Base-by-base conservation (phyloP, 92 coral and sea anemone genomes). In the Scolanthus callimorphus region DNA sequence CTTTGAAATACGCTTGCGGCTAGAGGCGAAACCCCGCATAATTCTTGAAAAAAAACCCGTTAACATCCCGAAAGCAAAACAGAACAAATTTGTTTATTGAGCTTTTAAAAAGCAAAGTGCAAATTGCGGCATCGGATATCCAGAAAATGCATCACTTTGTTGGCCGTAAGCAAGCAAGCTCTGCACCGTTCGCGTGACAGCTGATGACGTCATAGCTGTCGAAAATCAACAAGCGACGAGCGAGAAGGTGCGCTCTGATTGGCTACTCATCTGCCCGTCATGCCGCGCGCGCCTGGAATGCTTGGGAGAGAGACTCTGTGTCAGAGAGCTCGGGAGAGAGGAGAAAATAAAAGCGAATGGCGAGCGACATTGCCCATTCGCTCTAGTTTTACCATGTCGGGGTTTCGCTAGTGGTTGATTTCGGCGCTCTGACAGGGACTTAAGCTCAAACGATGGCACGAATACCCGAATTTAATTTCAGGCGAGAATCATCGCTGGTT, bases 151-250 rank as follows among this genome's bases (percentile, higher is more conserved):
- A 21, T 11, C 17, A 46, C 52, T 11, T 4, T 19, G 12, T 21
- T 46, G 11, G 12, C 52, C 52, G 8, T 46, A 20, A 9, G 23
- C 12, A 9, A 9, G 52, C 52, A 4, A 20, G 52, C 17, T 46
- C 52, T 4, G 52, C 52, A 9, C 15, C 8, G 52, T 46, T 46
- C 52, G 52, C 23, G 52, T 46, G 52, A 46, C 52, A 46, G 80
- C 74, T 63, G 31, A 54, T 83, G 96, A 88, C 96, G 96, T 88
- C 96, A 88, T 41, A 50, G 28, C 62, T 65, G 70, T 50, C 69
- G 72, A 80, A 73, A 79, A 74, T 85, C 88, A 85, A 80, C 92
- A 85, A 75, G 61, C 39, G 59, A 2, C 52, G 77, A 75, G 60
- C 43, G 60, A 80, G 74, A 76, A 76, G 22, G 74, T 59, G 61